Evolutionary conservation across 2,797 vertebrate genomes (phyloP), one percentile per base, ranked within the genome.

Genomic region (Sebastes trivittatus): DNA sequence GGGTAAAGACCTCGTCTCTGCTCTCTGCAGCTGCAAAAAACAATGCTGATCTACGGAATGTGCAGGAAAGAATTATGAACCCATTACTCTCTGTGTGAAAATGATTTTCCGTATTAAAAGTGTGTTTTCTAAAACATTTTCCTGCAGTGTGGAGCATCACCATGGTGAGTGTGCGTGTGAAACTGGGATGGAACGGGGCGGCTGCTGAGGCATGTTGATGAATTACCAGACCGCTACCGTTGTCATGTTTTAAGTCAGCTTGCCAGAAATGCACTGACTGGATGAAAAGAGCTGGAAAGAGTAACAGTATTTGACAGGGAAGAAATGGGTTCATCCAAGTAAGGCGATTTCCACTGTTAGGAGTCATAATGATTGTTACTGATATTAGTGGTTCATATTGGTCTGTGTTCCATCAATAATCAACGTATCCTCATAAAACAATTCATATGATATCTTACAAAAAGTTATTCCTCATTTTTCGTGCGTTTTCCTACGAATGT

Each of bases 221-320:
- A 83, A 90, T 89, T 80, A 89, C 77, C 81, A 69, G 67, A 74
- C 56, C 70, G 55, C 87, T 89, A 75, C 80, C 14, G 80, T 78
- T 87, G 89, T 92, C 88, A 86, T 91, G 91, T 94, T 90, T 90
- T 73, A 82, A 66, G 66, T 67, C 54, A 11, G 79, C 55, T 46
- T 73, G 87, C 90, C 90, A 93, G 78, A 89, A 89, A 79, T 76
- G 22, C 72, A 82, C 61, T 56, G 70, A 74, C 67, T 86, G 72
- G 83, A 84, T 72, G 60, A 88, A 87, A 81, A 75, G 54, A 65
- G 74, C 68, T 82, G 82, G 85, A 87, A 88, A 82, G 75, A 80
- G 38, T n/a, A 62, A 61, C 54, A 75, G 69, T 52, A 30, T 68
- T 20, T 80, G 68, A 86, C 72, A 84, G 72, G 42, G 20, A 7